Evolutionary conservation across 2,888 invertebrate species (phyloP).

Genomic region (Troides helena): DNA sequence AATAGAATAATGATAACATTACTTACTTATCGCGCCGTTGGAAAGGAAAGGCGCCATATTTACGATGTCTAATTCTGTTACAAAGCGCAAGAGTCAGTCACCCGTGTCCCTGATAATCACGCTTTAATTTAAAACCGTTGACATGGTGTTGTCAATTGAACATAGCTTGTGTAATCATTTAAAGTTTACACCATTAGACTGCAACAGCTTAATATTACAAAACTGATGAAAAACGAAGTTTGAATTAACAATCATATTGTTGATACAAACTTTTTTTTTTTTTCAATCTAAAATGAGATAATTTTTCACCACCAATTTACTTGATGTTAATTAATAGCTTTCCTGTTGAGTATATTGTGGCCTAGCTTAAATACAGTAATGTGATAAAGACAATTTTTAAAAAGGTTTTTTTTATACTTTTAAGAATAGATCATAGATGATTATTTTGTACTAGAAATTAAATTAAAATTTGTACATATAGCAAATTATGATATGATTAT

Average conservation of each 20-base stretch:
- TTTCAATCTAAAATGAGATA: too few relatives aligned
- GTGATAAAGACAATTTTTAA: background rate
- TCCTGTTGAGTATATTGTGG: too few relatives aligned
- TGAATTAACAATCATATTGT: too few relatives aligned
- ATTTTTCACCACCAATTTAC: background rate
- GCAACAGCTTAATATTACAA: too few relatives aligned
- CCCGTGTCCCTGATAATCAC: conserved; percentile 7
- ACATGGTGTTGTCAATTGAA: background rate
- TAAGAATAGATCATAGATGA: background rate
- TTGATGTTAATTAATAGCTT: background rate
- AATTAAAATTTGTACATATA: too few relatives aligned
- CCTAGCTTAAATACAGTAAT: too few relatives aligned
- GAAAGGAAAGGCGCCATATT: conserved; percentile 16
- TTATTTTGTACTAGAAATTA: background rate
- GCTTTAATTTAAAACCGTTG: conserved; percentile 1
- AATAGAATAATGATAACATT: conserved; percentile 20
- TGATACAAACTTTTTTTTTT: too few relatives aligned
- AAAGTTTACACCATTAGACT: background rate
- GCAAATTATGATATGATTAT: too few relatives aligned
- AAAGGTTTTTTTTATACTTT: background rate
- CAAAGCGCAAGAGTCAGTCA: conserved; percentile 6
- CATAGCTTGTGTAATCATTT: background rate
- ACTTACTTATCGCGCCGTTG: conserved; percentile 11
- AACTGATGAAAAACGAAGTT: too few relatives aligned
- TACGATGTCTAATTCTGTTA: conserved; percentile 18